phyloP scores from a whole-genome alignment of 1,140 invertebrate genomes.

The Potamilus streckersoni region DNA sequence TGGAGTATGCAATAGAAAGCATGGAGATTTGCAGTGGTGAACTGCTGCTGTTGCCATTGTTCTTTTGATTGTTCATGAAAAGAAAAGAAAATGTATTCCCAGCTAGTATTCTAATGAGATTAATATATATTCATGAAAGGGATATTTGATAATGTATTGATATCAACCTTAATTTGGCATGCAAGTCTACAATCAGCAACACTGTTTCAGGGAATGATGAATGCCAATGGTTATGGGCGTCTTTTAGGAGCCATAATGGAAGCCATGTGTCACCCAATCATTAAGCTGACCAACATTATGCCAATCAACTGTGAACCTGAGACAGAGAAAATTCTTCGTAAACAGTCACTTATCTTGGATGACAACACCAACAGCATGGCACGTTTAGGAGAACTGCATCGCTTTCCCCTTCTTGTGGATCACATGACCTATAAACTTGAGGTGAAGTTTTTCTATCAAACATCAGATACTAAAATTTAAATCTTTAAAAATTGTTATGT shows the following conservation, averaged over 20 bases:
- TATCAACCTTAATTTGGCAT: no score
- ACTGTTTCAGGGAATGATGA: slow-evolving; percentile 60
- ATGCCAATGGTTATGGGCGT: slow-evolving; percentile 72
- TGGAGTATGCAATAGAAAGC: no score
- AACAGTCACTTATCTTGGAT: slow-evolving; percentile 68
- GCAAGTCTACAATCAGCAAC: no score
- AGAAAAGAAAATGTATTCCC: no score
- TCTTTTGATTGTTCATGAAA: no score
- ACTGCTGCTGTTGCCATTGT: no score
- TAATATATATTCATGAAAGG: no score
- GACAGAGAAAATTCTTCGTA: slow-evolving; percentile 64
- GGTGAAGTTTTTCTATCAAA: slow-evolving; percentile 57
- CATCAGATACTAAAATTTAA: no score
- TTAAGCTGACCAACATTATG: slow-evolving; percentile 83
- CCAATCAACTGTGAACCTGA: slow-evolving; percentile 74
- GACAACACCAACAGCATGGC: slow-evolving; percentile 67
- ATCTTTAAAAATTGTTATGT: no score
- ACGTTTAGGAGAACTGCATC: slow-evolving; percentile 75
- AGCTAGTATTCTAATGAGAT: no score
- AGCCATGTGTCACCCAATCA: slow-evolving; percentile 82
- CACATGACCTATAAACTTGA: slow-evolving; percentile 84
- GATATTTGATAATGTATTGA: no score
- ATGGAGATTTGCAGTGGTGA: no score
- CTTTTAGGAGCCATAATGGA: slow-evolving; percentile 85
- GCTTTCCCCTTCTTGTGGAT: slow-evolving; percentile 84